Evolutionary conservation across 2,797 vertebrate genomes (phyloP), one percentile per base, ranked within the genome.

Genomic region (Trachops cirrhosus): DNA sequence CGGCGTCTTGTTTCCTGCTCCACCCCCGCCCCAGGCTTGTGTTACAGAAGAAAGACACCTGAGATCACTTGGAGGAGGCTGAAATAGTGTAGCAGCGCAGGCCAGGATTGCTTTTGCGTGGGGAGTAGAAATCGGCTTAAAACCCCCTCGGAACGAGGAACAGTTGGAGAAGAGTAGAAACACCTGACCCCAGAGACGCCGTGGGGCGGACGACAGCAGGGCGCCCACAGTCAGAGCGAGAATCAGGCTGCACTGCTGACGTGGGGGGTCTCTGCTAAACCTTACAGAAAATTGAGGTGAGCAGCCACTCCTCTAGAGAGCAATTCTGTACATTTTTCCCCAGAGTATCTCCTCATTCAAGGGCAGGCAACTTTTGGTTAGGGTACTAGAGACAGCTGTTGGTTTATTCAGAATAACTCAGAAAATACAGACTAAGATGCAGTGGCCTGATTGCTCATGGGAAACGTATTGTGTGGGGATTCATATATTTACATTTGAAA

Each of bases 181-280:
- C 32, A 11, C 18, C 37, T 4, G 11, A 34, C 15, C 52, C 9
- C 6, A 18, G 71, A 24, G 29, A n/a, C 0, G 0, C 37, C 5
- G 10, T 14, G 37, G 16, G 9, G 11, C n/a, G 0, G 14, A 50
- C 26, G 5, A 0, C 44, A 26, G 2, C 44, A 9, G 21, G 16
- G 44, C 26, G 57, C 50, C 34, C 6, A 0, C 12, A 11, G 29
- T 19, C 48, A 10, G 52, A 79, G 71, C 7, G 2, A 68, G 46
- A 86, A 57, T 6, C 32, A 0, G 34, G n/a, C 48, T 52, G 12
- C 5, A 2, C 18, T 22, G 71, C 29, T 15, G 80, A 57, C 41
- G 4, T 41, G 50, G 19, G 62, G 29, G 12, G 46, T 37, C 87
- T 46, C 4, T 24, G 48, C 68, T 50, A 44, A 73, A 37, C 80